Base-by-base conservation (phyloP, 2,888 invertebrate species). In the Drosophila anomelani region DNA sequence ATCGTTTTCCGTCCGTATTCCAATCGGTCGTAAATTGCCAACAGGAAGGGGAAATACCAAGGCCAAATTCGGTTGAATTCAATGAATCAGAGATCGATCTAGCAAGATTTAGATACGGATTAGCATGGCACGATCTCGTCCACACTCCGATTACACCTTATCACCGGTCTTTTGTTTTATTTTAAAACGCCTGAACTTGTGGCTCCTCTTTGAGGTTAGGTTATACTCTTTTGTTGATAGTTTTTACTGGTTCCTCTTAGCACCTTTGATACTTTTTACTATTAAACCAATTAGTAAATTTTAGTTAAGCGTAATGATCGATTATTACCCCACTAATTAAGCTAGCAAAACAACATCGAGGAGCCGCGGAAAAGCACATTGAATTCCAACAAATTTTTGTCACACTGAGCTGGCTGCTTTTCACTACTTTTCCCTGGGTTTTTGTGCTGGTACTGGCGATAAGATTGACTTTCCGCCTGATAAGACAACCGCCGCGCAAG, bases 281-380 rank as follows among this genome's bases (percentile, higher is more conserved):
- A 43, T 20, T n/a, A 8, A 6, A 36, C 15, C 12, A 34, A 26
- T n/a, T 41, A 49, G 17, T 43, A 41, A 66, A 8, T 32, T 34
- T 12, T 36, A 51, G 26, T 32, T 34, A 17, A 23, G 6, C 17
- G 2, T 2, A 41, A 34, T 15, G 38, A 64, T 46, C 4, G 39
- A 54, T 54, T 39, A 46, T 46, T 67, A 67, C 54, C 69, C 69
- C 23, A 23, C n/a, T 26, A 13, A 26, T 4, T 23, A 20, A 23
- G 47, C 39, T 58, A 49, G 29, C 68, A 47, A 26, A 54, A 62
- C 29, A 54, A 62, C 29, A 53, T 26, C 15, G 44, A 53, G 57
- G 43, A 76, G 62, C 79, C 57, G 23, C 64, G 71, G 57, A 68
- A 62, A 81, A 81, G 54, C 79, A 69, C 71, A 75, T 64, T 64